A percentile compares a stretch with the other conserved stretches of the same genome.
These are phyloP conservation scores for Lepetodrilus schrolli DNA, from an alignment of 2,888 invertebrate genomes.

Conservation along the genomic window DNA sequence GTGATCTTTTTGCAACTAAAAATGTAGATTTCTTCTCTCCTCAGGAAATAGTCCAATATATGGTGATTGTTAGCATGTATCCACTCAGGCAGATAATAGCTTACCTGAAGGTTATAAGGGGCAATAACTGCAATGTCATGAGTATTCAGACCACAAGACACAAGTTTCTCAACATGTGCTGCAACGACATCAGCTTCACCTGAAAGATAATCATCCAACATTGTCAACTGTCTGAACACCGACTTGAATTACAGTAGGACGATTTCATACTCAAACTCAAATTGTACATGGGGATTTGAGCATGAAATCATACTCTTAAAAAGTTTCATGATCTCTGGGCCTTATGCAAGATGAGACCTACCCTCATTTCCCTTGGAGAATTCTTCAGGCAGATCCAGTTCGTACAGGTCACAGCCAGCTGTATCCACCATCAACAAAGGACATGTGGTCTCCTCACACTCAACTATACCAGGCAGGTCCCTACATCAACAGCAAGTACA, in stretches of 20 bases:
- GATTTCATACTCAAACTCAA: neutral
- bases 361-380: slow-evolving; percentile 77
- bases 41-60: too few species aligned
- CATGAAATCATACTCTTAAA: too few species aligned
- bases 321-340: too few species aligned
- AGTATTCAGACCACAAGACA: slow-evolving; percentile 75
- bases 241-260: neutral
- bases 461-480: slow-evolving; percentile 75
- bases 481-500: slow-evolving; percentile 43
- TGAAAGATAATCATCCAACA: slow-evolving; percentile 38
- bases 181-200: slow-evolving; percentile 78
- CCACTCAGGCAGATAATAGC: too few species aligned
- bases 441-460: slow-evolving; percentile 72
- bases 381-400: slow-evolving; percentile 76
- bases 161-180: slow-evolving; percentile 75
- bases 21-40: too few species aligned
- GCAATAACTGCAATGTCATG: slow-evolving; percentile 78
- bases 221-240: neutral
- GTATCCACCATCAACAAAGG: slow-evolving; percentile 78
- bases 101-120: slow-evolving; percentile 79
- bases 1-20: too few species aligned
- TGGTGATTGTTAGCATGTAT: too few species aligned
- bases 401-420: slow-evolving; percentile 77
- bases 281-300: too few species aligned
- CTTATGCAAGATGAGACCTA: slow-evolving; percentile 28